These are phyloP conservation scores for Tillus elongatus DNA, from an alignment of 2,888 invertebrate species.

Conservation along the genomic window DNA sequence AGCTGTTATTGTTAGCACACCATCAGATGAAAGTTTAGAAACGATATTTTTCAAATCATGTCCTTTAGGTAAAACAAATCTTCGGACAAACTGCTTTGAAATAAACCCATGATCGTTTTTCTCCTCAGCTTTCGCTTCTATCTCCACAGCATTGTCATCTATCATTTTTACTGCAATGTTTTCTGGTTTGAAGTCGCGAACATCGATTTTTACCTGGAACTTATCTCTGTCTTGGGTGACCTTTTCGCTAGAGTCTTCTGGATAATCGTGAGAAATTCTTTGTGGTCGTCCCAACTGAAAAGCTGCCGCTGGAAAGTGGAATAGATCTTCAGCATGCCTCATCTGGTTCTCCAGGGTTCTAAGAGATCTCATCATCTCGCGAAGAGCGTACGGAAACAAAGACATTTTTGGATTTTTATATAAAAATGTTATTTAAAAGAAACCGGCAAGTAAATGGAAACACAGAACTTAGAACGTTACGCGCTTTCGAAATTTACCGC, in stretches of 20 bases:
- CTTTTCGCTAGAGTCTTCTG: conserved; percentile 36
- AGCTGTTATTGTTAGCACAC: conserved; percentile 60
- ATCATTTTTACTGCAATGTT: conserved; percentile 71
- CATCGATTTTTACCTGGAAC: conserved; percentile 63
- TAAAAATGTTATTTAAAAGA: too few relatives aligned
- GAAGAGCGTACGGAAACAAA: conserved; percentile 24
- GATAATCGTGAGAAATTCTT: conserved; percentile 16
- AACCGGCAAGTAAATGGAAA: too few relatives aligned
- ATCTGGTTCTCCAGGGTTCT: conserved; percentile 30
- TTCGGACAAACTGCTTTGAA: conserved; percentile 64
- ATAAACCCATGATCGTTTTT: conserved; percentile 67
- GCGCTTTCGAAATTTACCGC: too few relatives aligned
- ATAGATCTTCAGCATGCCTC: conserved; percentile 25
- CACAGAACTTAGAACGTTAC: too few relatives aligned
- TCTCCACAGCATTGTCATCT: conserved; percentile 55
- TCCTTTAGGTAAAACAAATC: conserved; percentile 66
- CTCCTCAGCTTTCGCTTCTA: conserved; percentile 72
- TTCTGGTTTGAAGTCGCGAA: conserved; percentile 65
- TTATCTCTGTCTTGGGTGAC: conserved; percentile 56
- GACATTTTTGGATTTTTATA: conserved; percentile 23
- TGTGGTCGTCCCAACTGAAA: conserved; percentile 11
- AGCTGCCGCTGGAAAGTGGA: conserved; percentile 9
- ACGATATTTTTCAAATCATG: conserved; percentile 64
- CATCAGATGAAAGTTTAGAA: conserved; percentile 68
- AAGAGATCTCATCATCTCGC: conserved; percentile 28